These are phyloP conservation scores for Bovichtus variegatus DNA, from an alignment of 2,797 vertebrate species.

Conservation along the genomic window DNA sequence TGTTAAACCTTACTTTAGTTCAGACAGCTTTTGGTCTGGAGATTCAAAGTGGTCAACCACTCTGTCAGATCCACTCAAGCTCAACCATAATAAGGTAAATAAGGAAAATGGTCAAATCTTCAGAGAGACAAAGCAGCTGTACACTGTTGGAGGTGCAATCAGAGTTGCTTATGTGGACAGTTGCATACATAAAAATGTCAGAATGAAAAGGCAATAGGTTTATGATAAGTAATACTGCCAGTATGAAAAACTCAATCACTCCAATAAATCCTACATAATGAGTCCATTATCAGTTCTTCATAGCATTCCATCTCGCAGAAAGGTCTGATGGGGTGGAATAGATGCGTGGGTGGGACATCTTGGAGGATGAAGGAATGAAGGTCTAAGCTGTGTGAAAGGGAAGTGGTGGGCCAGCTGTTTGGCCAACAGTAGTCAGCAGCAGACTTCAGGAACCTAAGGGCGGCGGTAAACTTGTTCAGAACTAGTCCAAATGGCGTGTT, in stretches of 20 bases:
- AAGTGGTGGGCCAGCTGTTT: neutral
- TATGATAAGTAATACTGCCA: constrained; percentile 12
- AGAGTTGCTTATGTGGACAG: neutral
- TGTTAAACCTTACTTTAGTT: neutral
- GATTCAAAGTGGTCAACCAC: neutral
- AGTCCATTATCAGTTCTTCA: constrained; percentile 11
- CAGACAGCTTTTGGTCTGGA: neutral
- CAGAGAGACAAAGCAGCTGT: neutral
- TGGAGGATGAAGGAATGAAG: neutral
- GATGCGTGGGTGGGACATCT: neutral
- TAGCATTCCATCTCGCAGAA: neutral
- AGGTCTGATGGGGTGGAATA: neutral
- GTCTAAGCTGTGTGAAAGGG: neutral
- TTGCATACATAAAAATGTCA: constrained; percentile 16
- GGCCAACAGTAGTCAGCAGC: neutral
- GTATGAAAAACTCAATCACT: constrained; percentile 5
- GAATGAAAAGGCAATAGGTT: constrained; percentile 14
- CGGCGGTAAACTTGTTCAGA: neutral
- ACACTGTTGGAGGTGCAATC: neutral
- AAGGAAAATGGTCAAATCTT: neutral
- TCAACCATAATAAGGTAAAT: neutral
- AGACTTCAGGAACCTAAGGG: neutral
- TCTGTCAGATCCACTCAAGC: neutral
- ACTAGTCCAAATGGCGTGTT: too few species aligned
- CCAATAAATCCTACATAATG: constrained; percentile 17